Percentiles rank a stretch among this genome's conserved stretches.
phyloP scores from a whole-genome alignment of 2,113 vertebrate genomes.

The Zapus hudsonius region DNA sequence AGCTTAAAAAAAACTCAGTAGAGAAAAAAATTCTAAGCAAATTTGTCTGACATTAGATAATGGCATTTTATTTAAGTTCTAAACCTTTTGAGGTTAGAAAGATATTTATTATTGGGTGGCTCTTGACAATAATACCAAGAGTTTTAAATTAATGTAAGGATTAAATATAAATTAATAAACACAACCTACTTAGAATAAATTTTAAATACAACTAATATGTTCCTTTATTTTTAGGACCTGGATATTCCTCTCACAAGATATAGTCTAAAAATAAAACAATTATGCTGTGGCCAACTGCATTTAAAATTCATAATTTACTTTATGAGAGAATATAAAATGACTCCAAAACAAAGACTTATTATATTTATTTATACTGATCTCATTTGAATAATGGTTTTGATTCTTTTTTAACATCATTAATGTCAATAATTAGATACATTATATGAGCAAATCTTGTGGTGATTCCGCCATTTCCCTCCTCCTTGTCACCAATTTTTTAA shows the following conservation, averaged over 20 bases:
- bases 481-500: no score
- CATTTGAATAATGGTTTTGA: neutral
- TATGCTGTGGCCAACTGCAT: neutral
- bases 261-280: neutral
- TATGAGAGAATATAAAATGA: neutral
- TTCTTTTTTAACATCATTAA: neutral
- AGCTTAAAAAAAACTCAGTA: neutral
- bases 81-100: neutral
- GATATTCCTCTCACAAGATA: neutral
- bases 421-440: no score
- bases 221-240: neutral
- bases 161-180: neutral
- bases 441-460: no score
- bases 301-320: neutral
- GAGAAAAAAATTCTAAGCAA: neutral
- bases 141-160: conserved; percentile 13
- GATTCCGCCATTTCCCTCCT: no score
- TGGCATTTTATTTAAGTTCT: neutral
- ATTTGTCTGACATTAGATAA: no score
- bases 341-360: neutral
- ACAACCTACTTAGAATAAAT: neutral
- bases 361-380: neutral
- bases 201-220: neutral
- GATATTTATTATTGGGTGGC: neutral
- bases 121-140: neutral